Evolutionary conservation across 2,113 vertebrate genomes (phyloP), one percentile per base, ranked within the genome.

Genomic region (Misgurnus anguillicaudatus): DNA sequence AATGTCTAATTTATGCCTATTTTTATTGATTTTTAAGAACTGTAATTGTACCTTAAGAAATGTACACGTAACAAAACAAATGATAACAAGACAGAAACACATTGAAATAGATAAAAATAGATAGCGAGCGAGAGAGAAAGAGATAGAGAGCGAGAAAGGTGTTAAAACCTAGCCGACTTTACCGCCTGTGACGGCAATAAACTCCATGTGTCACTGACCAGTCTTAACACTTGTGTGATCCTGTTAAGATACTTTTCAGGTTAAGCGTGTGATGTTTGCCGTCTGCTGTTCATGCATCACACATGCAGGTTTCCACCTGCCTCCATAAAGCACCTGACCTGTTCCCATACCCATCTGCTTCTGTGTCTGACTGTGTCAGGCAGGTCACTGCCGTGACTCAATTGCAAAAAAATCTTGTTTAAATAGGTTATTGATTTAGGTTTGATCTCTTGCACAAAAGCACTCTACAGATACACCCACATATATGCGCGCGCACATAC

Each of bases 221-320:
- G 73, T 70, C 55, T 77, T 77, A 57, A 79, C 55, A 62, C 45
- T 39, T 3, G 47, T 9, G 39, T 70, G 13, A 48, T 48, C 17
- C 64, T 57, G 31, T 66, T 70, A 21, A 77, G 53, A 72, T 58
- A 58, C 74, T 61, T 63, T 9, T 38, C 42, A 48, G 21, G 5
- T 67, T 73, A 61, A 72, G 80, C 68, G 69, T 9, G 48, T 24
- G 55, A 8, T 10, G 62, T 58, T 38, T 11, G 48, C 19, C 80
- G 31, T 69, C 68, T 42, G 10, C 45, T 31, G 36, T 19, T 31
- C 45, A 53, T 68, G 16, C 72, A 41, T 45, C 45, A 66, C 58
- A 73, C 51, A 58, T 14, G 53, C 13, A 69, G 41, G 64, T 75
- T 60, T 77, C 79, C 39, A 51, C 79, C 77, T 66, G 16, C 77